phyloP scores from a whole-genome alignment of 2,888 invertebrate genomes.

The Drosophila hawaiiensis region DNA sequence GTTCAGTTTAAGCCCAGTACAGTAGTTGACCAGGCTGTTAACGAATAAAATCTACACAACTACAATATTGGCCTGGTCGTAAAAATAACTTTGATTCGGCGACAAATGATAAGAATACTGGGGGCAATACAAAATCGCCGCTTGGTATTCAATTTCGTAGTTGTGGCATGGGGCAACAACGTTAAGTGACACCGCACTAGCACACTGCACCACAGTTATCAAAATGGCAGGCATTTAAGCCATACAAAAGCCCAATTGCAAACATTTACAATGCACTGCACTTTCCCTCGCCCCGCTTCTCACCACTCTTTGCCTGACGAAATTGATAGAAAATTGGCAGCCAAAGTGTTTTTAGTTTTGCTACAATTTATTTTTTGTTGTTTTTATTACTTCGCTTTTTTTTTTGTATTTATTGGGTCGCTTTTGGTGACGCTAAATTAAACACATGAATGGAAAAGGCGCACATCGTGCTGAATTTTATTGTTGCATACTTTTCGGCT shows the following conservation, averaged over 20 bases:
- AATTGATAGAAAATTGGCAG: constrained; percentile 79
- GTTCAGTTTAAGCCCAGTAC: constrained; percentile 18
- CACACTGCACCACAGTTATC: constrained; percentile 22
- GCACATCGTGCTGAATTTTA: constrained; percentile 64
- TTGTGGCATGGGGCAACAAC: constrained; percentile 7
- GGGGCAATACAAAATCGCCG: constrained; percentile 34
- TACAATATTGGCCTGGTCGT: constrained; percentile 33
- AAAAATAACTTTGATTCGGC: constrained; percentile 30
- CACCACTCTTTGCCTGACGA: neutral
- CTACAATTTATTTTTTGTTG: constrained; percentile 55
- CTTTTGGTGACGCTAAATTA: constrained; percentile 25
- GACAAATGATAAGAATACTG: constrained; percentile 7
- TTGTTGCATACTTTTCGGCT: constrained; percentile 81
- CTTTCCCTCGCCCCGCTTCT: neutral
- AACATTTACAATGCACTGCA: constrained; percentile 43
- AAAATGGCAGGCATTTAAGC: constrained; percentile 49
- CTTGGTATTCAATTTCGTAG: constrained; percentile 39
- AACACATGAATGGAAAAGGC: constrained; percentile 44
- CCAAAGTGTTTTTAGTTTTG: constrained; percentile 69
- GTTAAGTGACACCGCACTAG: constrained; percentile 5
- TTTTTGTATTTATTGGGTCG: constrained; percentile 11
- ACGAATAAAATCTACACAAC: constrained; percentile 49
- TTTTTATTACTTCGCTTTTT: constrained; percentile 1
- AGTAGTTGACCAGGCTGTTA: constrained; percentile 55
- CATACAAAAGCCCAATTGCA: constrained; percentile 62